phyloP scores from a whole-genome alignment of 1,140 invertebrate genomes.

The Glossosoma conforme region DNA sequence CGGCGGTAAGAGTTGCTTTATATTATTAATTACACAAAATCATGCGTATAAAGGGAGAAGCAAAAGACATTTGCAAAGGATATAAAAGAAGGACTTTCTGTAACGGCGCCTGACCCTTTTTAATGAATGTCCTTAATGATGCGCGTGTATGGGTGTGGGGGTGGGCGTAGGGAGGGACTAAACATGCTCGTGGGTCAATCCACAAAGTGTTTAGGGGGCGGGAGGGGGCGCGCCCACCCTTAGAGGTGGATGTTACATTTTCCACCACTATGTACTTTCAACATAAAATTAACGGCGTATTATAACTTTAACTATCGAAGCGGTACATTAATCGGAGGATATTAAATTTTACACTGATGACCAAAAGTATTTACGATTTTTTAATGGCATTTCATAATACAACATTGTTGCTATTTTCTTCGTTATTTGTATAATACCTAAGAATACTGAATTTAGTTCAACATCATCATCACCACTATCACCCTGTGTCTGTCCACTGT shows the following conservation, averaged over 20 bases:
- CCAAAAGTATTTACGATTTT: no score
- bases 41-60: slow-evolving; percentile 24
- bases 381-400: no score
- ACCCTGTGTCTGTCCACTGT: no score
- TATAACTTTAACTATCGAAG: no score
- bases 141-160: slow-evolving; percentile 15
- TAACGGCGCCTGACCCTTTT: slow-evolving; percentile 32
- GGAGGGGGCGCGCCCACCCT: background rate
- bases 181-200: slow-evolving; percentile 26
- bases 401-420: no score
- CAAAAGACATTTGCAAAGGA: slow-evolving; percentile 33
- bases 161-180: slow-evolving; percentile 15
- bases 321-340: no score
- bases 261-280: no score
- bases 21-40: slow-evolving; percentile 33
- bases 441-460: no score
- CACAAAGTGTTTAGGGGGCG: slow-evolving; percentile 25
- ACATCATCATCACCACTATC: no score
- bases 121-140: slow-evolving; percentile 34
- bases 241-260: background rate
- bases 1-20: slow-evolving; percentile 25
- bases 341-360: no score
- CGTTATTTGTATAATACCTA: no score
- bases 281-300: no score
- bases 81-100: slow-evolving; percentile 32